A percentile compares a stretch with the other conserved stretches of the same genome.
These are phyloP conservation scores for Solenodon paradoxus DNA, from an alignment of 2,113 vertebrate genomes.

Conservation along the genomic window DNA sequence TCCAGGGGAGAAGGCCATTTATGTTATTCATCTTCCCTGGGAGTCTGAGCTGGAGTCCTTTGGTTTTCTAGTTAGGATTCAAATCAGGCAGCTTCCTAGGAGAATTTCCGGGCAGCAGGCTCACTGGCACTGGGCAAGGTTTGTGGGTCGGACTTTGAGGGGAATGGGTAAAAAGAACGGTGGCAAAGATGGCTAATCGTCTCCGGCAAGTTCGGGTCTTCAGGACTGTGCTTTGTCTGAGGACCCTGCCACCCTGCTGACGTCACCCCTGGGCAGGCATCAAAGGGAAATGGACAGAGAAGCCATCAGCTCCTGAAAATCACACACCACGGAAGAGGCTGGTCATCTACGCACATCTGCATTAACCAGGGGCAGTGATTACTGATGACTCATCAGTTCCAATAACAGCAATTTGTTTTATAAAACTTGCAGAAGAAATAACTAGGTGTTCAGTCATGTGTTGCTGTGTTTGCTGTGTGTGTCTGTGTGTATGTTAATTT, in stretches of 20 bases:
- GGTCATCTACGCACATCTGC: slow-evolving; percentile 19
- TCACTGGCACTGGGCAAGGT: background rate
- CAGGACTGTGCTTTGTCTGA: slow-evolving; percentile 9
- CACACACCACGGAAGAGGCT: background rate
- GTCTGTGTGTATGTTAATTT: background rate
- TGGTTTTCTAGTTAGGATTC: slow-evolving; percentile 74
- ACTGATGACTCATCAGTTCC: background rate
- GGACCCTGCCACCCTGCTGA: slow-evolving; percentile 1
- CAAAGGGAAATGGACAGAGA: background rate
- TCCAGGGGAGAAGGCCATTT: slow-evolving; percentile 61
- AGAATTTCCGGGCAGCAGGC: slow-evolving; percentile 25
- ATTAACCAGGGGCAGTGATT: background rate
- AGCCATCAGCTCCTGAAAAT: background rate
- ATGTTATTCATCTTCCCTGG: slow-evolving; percentile 66
- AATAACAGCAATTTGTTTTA: background rate
- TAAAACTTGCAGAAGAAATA: background rate
- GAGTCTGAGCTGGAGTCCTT: slow-evolving; percentile 62
- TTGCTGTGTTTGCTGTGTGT: background rate
- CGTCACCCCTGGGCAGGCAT: background rate
- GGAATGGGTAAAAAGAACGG: background rate
- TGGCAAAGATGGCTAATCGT: background rate
- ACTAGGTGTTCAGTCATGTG: background rate
- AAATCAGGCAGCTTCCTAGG: slow-evolving; percentile 34
- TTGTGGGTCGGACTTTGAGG: slow-evolving; percentile 9
- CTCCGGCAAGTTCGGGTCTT: slow-evolving; percentile 15